These are phyloP conservation scores for Scaptomyza hsui DNA, from an alignment of 1,140 invertebrate genomes.

Conservation along the genomic window DNA sequence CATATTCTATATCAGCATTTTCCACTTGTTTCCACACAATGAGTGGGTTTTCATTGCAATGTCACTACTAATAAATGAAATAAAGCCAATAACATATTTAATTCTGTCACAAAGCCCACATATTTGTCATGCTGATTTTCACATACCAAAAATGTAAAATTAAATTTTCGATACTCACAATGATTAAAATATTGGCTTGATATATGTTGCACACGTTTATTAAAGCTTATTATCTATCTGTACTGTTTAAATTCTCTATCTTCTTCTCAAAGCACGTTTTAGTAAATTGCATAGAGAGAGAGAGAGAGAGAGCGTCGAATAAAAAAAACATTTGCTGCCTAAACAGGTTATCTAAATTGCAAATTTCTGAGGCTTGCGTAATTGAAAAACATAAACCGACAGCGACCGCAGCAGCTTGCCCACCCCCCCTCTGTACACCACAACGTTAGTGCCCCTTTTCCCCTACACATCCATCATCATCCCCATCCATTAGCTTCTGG, in stretches of 20 bases:
- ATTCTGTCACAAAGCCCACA: background rate
- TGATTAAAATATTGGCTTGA: slow-evolving; percentile 21
- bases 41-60: slow-evolving; percentile 1
- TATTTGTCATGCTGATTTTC: background rate
- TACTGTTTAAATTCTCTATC: background rate
- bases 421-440: background rate
- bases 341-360: slow-evolving; percentile 76
- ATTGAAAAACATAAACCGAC: slow-evolving; percentile 74
- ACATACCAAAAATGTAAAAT: slow-evolving; percentile 17
- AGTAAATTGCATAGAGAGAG: slow-evolving; percentile 20
- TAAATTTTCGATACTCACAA: slow-evolving; percentile 39
- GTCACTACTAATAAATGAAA: background rate
- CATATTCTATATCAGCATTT: slow-evolving; percentile 29
- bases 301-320: slow-evolving; percentile 7
- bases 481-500: background rate
- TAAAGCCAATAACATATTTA: background rate
- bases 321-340: slow-evolving; percentile 18
- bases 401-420: background rate
- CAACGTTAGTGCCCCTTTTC: too few relatives aligned
- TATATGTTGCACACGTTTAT: slow-evolving; percentile 13
- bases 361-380: slow-evolving; percentile 73
- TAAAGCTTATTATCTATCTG: background rate
- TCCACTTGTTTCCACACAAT: slow-evolving; percentile 17
- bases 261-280: background rate
- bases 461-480: background rate